Conservation (phyloP, 2,113 vertebrate species). For the Periophthalmodon schlosseri region DNA sequence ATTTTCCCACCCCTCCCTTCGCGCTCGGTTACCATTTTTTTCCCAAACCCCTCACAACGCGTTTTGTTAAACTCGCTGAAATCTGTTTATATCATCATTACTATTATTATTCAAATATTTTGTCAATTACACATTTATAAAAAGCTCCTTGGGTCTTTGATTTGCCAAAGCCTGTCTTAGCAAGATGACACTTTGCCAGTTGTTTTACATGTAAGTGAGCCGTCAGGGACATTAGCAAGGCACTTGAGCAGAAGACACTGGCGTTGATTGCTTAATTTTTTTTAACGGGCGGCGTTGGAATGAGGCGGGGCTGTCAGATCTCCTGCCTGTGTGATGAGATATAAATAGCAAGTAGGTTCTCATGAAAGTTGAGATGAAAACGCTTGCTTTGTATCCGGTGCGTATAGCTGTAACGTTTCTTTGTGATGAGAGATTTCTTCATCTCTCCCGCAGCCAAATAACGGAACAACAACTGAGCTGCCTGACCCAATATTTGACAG, state of each 20-base stretch:
- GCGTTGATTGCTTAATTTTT: slow-evolving; percentile 58
- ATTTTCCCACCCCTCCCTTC: slow-evolving; percentile 43
- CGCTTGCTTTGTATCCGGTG: slow-evolving; percentile 69
- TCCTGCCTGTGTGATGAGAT: slow-evolving; percentile 55
- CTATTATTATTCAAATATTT: slow-evolving; percentile 2
- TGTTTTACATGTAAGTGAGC: slow-evolving; percentile 40
- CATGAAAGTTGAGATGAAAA: slow-evolving; percentile 75
- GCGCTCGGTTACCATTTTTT: slow-evolving; percentile 49
- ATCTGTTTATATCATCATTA: slow-evolving; percentile 10
- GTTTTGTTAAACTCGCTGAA: slow-evolving; percentile 40
- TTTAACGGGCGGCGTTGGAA: slow-evolving; percentile 34
- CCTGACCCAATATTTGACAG: slow-evolving; percentile 71
- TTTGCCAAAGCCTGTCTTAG: slow-evolving; percentile 37
- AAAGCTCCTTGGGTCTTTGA: slow-evolving; percentile 45
- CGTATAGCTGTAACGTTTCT: slow-evolving; percentile 44
- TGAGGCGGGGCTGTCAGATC: slow-evolving; percentile 62
- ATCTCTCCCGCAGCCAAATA: slow-evolving; percentile 57
- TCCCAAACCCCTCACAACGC: slow-evolving; percentile 39
- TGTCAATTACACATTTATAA: slow-evolving; percentile 28
- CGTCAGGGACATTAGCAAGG: slow-evolving; percentile 30
- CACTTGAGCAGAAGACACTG: slow-evolving; percentile 17
- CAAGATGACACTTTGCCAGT: slow-evolving; percentile 32
- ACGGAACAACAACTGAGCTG: slow-evolving; percentile 61
- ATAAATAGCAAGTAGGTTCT: slow-evolving; percentile 75
- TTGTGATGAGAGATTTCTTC: slow-evolving; percentile 65